Conservation (phyloP, 2,797 vertebrate genomes). For the Selene dorsalis region DNA sequence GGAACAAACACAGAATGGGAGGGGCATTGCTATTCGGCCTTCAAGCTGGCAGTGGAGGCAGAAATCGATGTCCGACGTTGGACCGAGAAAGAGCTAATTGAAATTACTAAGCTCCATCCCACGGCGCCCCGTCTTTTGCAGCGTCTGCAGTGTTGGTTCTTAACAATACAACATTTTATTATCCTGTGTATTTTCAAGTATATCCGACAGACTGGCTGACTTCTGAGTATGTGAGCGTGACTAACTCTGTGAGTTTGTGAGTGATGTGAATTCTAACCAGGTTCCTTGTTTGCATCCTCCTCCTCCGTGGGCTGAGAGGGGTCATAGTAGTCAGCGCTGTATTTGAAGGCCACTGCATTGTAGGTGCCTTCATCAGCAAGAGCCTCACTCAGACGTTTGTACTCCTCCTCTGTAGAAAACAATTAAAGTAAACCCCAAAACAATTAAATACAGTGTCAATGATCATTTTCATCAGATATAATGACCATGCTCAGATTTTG, state of each 20-base stretch:
- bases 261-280: conserved; percentile 80
- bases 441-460: neutral
- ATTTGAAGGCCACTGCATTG: conserved; percentile 94
- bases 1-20: no score
- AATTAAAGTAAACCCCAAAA: conserved; percentile 36
- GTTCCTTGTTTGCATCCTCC: conserved; percentile 89
- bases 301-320: conserved; percentile 98
- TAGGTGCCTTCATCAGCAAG: conserved; percentile 96
- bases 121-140: neutral
- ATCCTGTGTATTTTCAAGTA: neutral
- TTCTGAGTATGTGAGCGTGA: neutral
- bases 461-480: no score
- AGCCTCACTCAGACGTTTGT: conserved; percentile 96
- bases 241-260: neutral
- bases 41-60: no score
- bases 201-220: neutral
- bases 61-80: no score
- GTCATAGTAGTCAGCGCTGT: conserved; percentile 98
- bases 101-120: neutral
- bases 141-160: neutral
- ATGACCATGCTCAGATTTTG: no score
- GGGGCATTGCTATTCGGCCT: no score
- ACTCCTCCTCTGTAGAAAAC: conserved; percentile 95
- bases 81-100: neutral
- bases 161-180: neutral